phyloP scores from a whole-genome alignment of 2,888 invertebrate genomes.

The Neoascia interrupta region DNA sequence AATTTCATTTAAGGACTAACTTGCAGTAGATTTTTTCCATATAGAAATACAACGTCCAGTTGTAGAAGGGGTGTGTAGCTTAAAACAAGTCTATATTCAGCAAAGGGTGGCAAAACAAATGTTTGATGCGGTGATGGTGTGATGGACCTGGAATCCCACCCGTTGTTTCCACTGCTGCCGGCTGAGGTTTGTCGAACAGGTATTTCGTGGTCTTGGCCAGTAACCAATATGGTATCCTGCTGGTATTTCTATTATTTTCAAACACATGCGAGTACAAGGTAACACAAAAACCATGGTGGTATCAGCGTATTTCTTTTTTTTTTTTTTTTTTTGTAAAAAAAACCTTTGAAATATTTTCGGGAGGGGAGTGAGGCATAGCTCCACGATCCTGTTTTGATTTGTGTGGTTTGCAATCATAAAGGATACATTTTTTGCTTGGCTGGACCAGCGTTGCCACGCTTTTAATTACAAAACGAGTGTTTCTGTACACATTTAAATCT shows the following conservation, averaged over 20 bases:
- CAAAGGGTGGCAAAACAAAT: not conserved
- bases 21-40: too few relatives aligned
- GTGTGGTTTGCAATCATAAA: too few relatives aligned
- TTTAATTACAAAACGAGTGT: conserved; percentile 27
- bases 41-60: conserved; percentile 7
- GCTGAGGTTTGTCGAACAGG: conserved; percentile 58
- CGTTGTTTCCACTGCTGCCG: too few relatives aligned
- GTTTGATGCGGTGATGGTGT: conserved; percentile 27
- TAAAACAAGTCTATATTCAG: conserved; percentile 35
- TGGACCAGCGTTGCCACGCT: too few relatives aligned
- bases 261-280: conserved; percentile 6
- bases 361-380: not conserved
- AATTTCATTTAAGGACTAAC: too few relatives aligned
- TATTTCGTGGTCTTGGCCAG: conserved; percentile 42
- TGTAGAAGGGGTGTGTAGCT: not conserved
- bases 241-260: conserved; percentile 51
- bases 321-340: not conserved
- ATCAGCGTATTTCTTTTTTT: not conserved
- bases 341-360: not conserved
- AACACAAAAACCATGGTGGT: too few relatives aligned
- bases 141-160: too few relatives aligned
- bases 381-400: conserved; percentile 37
- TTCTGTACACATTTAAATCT: not conserved
- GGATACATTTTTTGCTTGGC: too few relatives aligned
- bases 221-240: conserved; percentile 30